phyloP scores from a whole-genome alignment of 2,797 vertebrate genomes.

The Enteromius fasciolatus region DNA sequence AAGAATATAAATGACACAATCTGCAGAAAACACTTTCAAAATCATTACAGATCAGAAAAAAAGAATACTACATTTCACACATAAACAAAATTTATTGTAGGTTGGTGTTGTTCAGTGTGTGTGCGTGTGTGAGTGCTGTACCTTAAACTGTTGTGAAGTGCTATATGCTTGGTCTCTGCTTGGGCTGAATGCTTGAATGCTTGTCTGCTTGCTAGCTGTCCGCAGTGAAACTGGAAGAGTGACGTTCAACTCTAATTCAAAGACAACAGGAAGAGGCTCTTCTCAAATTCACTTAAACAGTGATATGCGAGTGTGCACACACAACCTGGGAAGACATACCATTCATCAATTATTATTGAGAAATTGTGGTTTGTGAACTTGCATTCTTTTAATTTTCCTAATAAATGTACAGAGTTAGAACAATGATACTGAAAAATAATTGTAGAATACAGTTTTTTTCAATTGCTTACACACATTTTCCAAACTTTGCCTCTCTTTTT shows the following conservation, averaged over 20 bases:
- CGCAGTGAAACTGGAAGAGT: constrained; percentile 61
- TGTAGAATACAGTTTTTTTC: neutral
- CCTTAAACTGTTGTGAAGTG: constrained; percentile 32
- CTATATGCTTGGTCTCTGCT: constrained; percentile 9
- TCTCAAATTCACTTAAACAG: constrained; percentile 14
- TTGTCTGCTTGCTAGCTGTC: neutral
- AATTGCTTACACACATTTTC: too few relatives aligned
- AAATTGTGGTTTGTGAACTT: neutral
- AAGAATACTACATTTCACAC: neutral
- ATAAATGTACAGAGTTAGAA: neutral
- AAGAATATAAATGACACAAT: neutral
- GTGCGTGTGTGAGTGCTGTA: constrained; percentile 10
- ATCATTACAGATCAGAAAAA: neutral
- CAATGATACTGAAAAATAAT: neutral
- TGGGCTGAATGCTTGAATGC: constrained; percentile 3
- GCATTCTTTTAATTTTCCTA: neutral
- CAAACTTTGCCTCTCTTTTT: too few relatives aligned
- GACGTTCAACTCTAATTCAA: constrained; percentile 62
- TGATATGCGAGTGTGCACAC: neutral
- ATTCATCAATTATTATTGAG: neutral
- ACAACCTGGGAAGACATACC: neutral
- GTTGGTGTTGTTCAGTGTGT: neutral
- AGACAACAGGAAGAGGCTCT: constrained; percentile 61
- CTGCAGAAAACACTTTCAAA: neutral
- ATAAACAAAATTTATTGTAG: neutral